Base-by-base conservation (phyloP, 2,888 invertebrate species). In the Noctua fimbriata region DNA sequence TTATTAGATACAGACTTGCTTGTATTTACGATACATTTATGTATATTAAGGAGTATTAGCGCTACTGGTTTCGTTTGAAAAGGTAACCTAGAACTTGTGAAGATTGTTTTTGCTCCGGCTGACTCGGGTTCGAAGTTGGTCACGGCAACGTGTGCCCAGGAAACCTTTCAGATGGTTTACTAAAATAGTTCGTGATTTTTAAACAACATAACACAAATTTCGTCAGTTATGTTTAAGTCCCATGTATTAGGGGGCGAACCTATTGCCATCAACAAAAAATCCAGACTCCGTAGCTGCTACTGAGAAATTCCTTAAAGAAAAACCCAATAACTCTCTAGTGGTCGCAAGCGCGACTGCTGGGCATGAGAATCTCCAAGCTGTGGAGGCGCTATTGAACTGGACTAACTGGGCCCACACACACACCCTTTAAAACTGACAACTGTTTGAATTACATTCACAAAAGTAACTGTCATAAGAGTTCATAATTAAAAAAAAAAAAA, bases 11-110 rank as follows among this genome's bases (percentile, higher is more conserved):
- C 73, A 60, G n/a, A 28, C 36, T 71, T 55, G 44, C 21, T 44
- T 21, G 67, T 82, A 74, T 82, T 82, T 73, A 77, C 44, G 73
- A 84, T 80, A 36, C 55, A 0, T 83, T 77, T 67, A 67, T 44
- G 44, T 28, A 52, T 67, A 36, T 47, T 70, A 36, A n/a, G 18
- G 9, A 14, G 18, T 47, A 44, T 74, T 71, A 32, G 4, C 1
- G 12, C 41, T 67, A 65, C 24, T 7, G 74, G 85, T 75, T 81
- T 24, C 1, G 9, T 24, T 63, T 24, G 9, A 63, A 71, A n/a
- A 47, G 66, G 18, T 52, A 7, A 16, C 4, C 16, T 32, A 24
- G 18, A 28, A 4, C 18, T 16, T 44, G 9, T 67, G 1, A 63
- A 32, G 4, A 32, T 32, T 32, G 32, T 21, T 36, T 63, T 21